Evolutionary conservation across 2,888 invertebrate species (phyloP), one percentile per base, ranked within the genome.

Genomic region (Andrena fulva): DNA sequence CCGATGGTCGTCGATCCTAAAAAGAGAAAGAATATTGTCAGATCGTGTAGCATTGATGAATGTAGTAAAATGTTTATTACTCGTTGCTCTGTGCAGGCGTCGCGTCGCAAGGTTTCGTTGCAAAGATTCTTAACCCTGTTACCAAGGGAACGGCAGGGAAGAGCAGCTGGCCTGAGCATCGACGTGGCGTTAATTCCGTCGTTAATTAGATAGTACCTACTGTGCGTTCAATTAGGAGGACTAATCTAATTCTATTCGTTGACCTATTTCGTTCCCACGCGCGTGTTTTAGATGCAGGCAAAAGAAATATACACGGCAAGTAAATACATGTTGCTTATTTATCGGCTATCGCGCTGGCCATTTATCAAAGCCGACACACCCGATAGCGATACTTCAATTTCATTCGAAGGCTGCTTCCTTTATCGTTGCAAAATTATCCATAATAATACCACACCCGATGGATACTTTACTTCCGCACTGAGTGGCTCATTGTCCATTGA

Each of bases 221-320:
- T 52, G 71, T 59, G 59, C 80, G 74, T 63, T 68, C 54, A 79
- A 82, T 82, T 82, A 75, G 24, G 20, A 52, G 31, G 50, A n/a
- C 33, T 74, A 66, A 81, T 70, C 69, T 50, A 79, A 75, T 80
- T 75, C 50, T 48, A 2, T 20, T 33, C 16, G 27, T 27, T 74
- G 79, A 72, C 71, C 69, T 31, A 69, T 63, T 67, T 70, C 29
- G 67, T 7, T 8, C 6, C 33, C n/a, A 54, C 10, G 8, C 12
- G 42, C 56, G 20, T 56, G 54, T 35, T 52, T 10, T 24, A 27
- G 33, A 24, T 24, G 63, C 7, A 33, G 6, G 33, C 24, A 52
- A 52, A 52, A 20, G 2, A 50, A 3, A 42, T 12, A 6, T 42
- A 33, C 20, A 6, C 31, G 42, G 50, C 50, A 75, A 69, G 35